Evolutionary conservation across 2,113 vertebrate species (phyloP).

Genomic region (Ciconia stormi): DNA sequence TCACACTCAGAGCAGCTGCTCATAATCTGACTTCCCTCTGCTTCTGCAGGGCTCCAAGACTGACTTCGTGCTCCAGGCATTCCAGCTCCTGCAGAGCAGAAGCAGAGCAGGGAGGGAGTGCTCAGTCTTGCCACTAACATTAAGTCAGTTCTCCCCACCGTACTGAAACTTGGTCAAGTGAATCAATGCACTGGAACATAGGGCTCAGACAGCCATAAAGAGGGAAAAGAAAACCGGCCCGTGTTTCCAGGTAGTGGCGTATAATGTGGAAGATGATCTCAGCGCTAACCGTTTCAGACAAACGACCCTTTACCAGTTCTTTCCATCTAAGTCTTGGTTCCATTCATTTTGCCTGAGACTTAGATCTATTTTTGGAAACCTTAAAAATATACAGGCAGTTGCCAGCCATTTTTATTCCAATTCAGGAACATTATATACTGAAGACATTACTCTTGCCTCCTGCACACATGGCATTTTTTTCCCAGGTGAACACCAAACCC

Average conservation of each 20-base stretch:
- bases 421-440: neutral
- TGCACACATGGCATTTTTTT: neutral
- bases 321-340: conserved; percentile 44
- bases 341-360: conserved; percentile 49
- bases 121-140: neutral
- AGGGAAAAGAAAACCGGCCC: neutral
- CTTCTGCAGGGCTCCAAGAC: neutral
- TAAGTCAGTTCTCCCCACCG: neutral
- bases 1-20: neutral
- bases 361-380: conserved; percentile 59
- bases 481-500: neutral
- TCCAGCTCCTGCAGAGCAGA: neutral
- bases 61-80: neutral
- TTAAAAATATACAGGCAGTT: conserved; percentile 64
- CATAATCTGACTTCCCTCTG: neutral
- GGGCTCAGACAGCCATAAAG: neutral
- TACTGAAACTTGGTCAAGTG: neutral
- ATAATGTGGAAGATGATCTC: conserved; percentile 37
- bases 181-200: neutral
- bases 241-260: neutral
- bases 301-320: conserved; percentile 38
- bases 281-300: neutral
- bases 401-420: conserved; percentile 28
- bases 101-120: neutral
- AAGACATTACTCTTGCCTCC: neutral